phyloP scores from a whole-genome alignment of 2,888 invertebrate species.

The Chrysomela aeneicollis region DNA sequence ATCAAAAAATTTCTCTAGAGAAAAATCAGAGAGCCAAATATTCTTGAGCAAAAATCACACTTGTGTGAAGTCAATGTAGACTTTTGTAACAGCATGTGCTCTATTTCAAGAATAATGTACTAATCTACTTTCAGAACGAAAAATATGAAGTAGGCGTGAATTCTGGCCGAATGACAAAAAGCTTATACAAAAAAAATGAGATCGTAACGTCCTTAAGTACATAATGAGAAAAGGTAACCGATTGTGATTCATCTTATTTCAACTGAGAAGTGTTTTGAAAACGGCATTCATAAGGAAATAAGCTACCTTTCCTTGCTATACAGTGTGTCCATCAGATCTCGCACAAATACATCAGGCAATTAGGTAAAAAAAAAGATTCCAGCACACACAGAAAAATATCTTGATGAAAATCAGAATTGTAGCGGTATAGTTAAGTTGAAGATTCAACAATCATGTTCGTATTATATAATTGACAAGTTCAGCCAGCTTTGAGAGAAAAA shows the following conservation, averaged over 20 bases:
- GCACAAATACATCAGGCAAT: too few species aligned
- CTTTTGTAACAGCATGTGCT: constrained; percentile 15
- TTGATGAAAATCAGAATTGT: too few species aligned
- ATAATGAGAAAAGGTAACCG: constrained; percentile 1
- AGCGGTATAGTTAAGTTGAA: too few species aligned
- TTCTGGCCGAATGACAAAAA: neutral
- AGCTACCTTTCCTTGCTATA: neutral
- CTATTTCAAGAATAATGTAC: constrained; percentile 10
- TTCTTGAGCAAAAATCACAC: constrained; percentile 38
- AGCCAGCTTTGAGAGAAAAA: too few species aligned
- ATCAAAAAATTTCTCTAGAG: constrained; percentile 1
- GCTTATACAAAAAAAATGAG: neutral
- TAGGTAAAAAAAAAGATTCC: too few species aligned
- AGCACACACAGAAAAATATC: too few species aligned
- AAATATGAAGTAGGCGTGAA: neutral
- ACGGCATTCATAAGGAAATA: neutral
- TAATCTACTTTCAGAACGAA: neutral
- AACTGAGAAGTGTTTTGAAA: neutral
- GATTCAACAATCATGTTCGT: too few species aligned
- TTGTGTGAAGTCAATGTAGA: constrained; percentile 25
- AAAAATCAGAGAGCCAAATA: constrained; percentile 30
- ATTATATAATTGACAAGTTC: too few species aligned
- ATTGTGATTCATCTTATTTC: neutral
- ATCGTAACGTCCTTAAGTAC: neutral
- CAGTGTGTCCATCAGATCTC: too few species aligned